phyloP scores from a whole-genome alignment of 2,888 invertebrate genomes.

The Pandemis heparana region DNA sequence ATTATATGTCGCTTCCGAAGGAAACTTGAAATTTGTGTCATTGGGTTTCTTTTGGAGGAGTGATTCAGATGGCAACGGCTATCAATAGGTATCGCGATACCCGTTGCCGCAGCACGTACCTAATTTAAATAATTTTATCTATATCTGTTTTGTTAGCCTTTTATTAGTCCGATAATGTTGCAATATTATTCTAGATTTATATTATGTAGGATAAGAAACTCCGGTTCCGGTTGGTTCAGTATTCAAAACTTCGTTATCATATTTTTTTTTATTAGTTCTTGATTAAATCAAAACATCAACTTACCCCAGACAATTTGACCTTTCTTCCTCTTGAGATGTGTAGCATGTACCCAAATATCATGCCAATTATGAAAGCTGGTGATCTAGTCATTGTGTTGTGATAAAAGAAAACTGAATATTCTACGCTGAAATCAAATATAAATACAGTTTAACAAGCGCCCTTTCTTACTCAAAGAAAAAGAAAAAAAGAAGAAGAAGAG shows the following conservation, averaged over 20 bases:
- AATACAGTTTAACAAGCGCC: neutral
- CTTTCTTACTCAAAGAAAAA: too few relatives aligned
- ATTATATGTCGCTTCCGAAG: too few relatives aligned
- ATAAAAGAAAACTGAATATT: constrained; percentile 16
- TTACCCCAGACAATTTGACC: constrained; percentile 15
- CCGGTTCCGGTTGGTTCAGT: neutral
- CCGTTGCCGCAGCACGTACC: too few relatives aligned
- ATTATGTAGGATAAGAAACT: neutral
- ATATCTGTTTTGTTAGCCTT: neutral
- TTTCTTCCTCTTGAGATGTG: constrained; percentile 21
- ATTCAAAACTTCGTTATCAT: too few relatives aligned
- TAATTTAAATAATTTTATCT: neutral
- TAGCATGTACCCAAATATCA: constrained; percentile 40
- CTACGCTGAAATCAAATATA: constrained; percentile 14
- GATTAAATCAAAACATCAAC: neutral
- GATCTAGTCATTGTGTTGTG: constrained; percentile 24
- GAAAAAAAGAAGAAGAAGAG: neutral
- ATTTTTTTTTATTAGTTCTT: neutral
- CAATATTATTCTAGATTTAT: neutral
- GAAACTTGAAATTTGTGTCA: too few relatives aligned
- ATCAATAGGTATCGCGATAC: neutral
- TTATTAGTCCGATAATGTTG: constrained; percentile 1
- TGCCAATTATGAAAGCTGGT: constrained; percentile 38
- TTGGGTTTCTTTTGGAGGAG: neutral
- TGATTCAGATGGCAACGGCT: neutral